Base-by-base conservation (phyloP, 2,888 invertebrate genomes). In the Silvanus unidentatus region DNA sequence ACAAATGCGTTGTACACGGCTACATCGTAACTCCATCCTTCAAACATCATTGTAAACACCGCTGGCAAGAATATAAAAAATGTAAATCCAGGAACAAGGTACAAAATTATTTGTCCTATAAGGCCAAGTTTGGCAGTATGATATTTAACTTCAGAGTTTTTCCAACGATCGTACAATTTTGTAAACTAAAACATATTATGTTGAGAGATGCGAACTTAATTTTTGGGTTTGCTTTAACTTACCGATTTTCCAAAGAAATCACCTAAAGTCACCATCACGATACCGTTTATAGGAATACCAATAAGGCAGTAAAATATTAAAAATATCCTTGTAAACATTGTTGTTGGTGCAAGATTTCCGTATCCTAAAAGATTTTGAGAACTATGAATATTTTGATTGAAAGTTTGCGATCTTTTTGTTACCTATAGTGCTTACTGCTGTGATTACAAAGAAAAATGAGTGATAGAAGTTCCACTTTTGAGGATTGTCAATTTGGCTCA, bases 361-460 rank as follows among this genome's bases (percentile, higher is more conserved):
- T 93, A 94, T 39, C 93, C 88, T 89, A 69, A 74, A 73, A 52
- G 44, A n/a, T n/a, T n/a, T n/a, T n/a, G n/a, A n/a, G n/a, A n/a
- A n/a, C n/a, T n/a, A n/a, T n/a, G n/a, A n/a, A n/a, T n/a, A n/a
- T n/a, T n/a, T n/a, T n/a, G n/a, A n/a, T n/a, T n/a, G n/a, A n/a
- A n/a, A n/a, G n/a, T n/a, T n/a, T n/a, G n/a, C n/a, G n/a, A n/a
- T n/a, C n/a, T n/a, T n/a, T n/a, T n/a, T n/a, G n/a, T 75, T 73
- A 87, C 89, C 94, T 56, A 94, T 89, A 4, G 93, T 94, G 65
- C 90, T 92, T 64, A 91, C 87, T 40, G 92, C 90, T 11, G 92
- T 93, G 59, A 93, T 86, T 2, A 91, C 86, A 69, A 93, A 93
- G 73, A 92, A 92, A 64, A 93, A 84, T 1, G 92, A 86, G 71